Evolutionary conservation across 2,888 invertebrate genomes (phyloP).

Genomic region (Druceiella hillmani): DNA sequence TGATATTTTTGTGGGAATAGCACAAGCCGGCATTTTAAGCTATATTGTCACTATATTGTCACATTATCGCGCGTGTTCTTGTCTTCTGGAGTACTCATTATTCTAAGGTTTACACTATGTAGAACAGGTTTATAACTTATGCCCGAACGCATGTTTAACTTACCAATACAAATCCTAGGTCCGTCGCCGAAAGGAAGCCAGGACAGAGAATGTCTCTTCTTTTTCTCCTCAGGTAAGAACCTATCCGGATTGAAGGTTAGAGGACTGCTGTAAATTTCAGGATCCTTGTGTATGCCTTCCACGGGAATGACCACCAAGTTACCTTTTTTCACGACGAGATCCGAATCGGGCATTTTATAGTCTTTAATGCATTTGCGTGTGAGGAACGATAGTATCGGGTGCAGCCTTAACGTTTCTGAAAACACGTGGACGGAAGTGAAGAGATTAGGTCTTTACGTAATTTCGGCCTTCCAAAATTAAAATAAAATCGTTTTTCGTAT

Average conservation of each 20-base stretch:
- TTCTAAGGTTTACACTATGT: no score
- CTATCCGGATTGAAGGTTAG: slow-evolving; percentile 53
- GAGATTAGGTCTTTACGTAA: no score
- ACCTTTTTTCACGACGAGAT: slow-evolving; percentile 45
- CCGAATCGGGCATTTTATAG: slow-evolving; percentile 44
- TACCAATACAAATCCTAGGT: slow-evolving; percentile 52
- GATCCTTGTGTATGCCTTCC: slow-evolving; percentile 53
- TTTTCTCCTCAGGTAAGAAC: slow-evolving; percentile 43
- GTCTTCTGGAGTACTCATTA: no score
- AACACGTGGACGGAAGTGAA: no score
- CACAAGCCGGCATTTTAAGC: no score
- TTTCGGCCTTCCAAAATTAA: no score
- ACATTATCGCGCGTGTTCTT: no score
- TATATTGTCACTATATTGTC: no score
- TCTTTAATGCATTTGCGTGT: slow-evolving; percentile 47
- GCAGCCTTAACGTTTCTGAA: slow-evolving; percentile 54
- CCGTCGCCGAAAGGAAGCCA: slow-evolving; percentile 54
- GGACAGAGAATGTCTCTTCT: slow-evolving; percentile 38
- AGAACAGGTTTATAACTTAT: no score
- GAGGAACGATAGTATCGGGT: slow-evolving; percentile 51
- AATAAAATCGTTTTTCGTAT: no score
- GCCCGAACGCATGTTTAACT: no score
- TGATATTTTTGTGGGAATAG: no score
- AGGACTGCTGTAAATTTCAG: slow-evolving; percentile 51
- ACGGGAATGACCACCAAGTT: slow-evolving; percentile 50